These are phyloP conservation scores for Ceratothoa steindachneri DNA, from an alignment of 2,888 invertebrate genomes.

Conservation along the genomic window DNA sequence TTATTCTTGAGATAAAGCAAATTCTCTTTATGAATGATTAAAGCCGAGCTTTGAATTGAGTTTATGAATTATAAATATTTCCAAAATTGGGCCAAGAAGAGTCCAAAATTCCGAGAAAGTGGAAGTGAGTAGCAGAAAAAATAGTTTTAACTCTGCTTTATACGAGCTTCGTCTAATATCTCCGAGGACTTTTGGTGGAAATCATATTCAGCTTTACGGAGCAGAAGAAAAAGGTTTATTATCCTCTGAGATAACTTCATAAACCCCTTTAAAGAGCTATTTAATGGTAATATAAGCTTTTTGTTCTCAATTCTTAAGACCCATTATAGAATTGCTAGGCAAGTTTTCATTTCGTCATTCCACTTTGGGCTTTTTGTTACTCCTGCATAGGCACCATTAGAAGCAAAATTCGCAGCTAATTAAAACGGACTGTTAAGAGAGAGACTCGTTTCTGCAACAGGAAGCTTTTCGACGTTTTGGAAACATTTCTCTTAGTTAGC, in stretches of 20 bases:
- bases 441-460: slow-evolving; percentile 2
- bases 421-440: slow-evolving; percentile 13
- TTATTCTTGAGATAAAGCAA: too few species aligned
- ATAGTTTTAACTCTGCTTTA: slow-evolving; percentile 1
- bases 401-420: background rate
- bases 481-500: slow-evolving; percentile 13
- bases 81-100: background rate
- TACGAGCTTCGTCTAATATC: slow-evolving; percentile 5
- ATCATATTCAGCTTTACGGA: background rate
- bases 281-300: slow-evolving; percentile 5
- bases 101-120: too few species aligned
- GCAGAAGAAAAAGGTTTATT: background rate
- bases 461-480: slow-evolving; percentile 9
- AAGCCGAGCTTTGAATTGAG: background rate
- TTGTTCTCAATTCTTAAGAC: background rate
- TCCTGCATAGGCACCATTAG: background rate
- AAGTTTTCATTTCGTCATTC: background rate
- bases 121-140: background rate
- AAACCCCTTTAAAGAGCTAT: slow-evolving; percentile 1
- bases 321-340: background rate
- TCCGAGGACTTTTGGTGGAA: background rate
- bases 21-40: too few species aligned
- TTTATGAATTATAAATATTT: background rate
- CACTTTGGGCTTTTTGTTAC: background rate
- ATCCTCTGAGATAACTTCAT: background rate